A percentile compares a stretch with the other conserved stretches of the same genome.
Conservation (phyloP, 2,888 invertebrate species). For the Rhagonycha lutea region DNA sequence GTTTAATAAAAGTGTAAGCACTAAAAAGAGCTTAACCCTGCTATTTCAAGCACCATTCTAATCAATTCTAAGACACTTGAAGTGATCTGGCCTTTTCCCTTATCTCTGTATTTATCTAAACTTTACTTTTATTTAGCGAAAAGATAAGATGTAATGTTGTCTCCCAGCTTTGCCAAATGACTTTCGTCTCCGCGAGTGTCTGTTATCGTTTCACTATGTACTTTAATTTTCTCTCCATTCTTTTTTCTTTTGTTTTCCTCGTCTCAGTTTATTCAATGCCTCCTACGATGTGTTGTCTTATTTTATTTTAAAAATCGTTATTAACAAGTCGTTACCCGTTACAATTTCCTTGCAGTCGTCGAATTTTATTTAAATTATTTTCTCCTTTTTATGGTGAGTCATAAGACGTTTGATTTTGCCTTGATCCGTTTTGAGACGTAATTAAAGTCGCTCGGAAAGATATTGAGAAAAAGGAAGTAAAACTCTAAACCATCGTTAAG, state of each 20-base stretch:
- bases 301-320: conserved; percentile 48
- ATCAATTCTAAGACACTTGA: conserved; percentile 55
- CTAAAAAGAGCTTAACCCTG: conserved; percentile 48
- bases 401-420: conserved; percentile 21
- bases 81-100: conserved; percentile 50
- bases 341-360: conserved; percentile 43
- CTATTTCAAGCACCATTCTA: conserved; percentile 52
- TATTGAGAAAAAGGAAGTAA: conserved; percentile 39
- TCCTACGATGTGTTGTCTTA: conserved; percentile 39
- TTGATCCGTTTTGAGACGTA: conserved; percentile 26
- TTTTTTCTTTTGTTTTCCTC: conserved; percentile 36
- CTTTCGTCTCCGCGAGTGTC: conserved; percentile 44
- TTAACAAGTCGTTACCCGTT: conserved; percentile 49
- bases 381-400: conserved; percentile 28
- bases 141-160: conserved; percentile 41
- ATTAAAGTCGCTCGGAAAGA: conserved; percentile 41
- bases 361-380: conserved; percentile 38
- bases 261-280: conserved; percentile 43
- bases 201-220: conserved; percentile 44
- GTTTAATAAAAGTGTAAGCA: conserved; percentile 46
- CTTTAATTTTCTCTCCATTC: conserved; percentile 43
- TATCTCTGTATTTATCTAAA: conserved; percentile 55
- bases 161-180: conserved; percentile 46
- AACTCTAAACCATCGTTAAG: conserved; percentile 35
- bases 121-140: conserved; percentile 52